Evolutionary conservation across 2,113 vertebrate species (phyloP).

Genomic region (Oncorhynchus keta): DNA sequence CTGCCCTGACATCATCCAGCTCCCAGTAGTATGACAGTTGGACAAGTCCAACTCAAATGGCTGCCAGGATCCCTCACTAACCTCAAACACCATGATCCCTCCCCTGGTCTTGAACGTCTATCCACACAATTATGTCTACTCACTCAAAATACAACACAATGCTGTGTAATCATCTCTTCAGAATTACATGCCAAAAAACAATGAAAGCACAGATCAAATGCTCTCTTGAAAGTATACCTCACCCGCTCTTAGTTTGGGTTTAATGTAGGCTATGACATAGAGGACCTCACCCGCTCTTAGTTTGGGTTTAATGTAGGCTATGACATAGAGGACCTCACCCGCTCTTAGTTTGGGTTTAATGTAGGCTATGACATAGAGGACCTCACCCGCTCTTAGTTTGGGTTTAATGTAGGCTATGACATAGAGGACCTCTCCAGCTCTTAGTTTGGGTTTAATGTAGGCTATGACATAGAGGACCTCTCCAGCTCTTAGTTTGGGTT

Average conservation of each 20-base stretch:
- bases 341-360: slow-evolving; percentile 6
- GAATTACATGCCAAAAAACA: background rate
- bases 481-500: background rate
- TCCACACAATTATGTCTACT: too few species aligned
- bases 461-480: background rate
- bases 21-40: slow-evolving; percentile 16
- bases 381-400: background rate
- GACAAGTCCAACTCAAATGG: background rate
- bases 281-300: background rate
- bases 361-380: background rate
- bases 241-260: slow-evolving; percentile 3
- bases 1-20: slow-evolving; percentile 16
- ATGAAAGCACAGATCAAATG: background rate
- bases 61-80: too few species aligned
- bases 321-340: background rate
- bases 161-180: background rate
- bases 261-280: background rate
- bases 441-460: slow-evolving; percentile 14
- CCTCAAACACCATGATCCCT: too few species aligned
- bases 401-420: background rate
- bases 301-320: slow-evolving; percentile 6
- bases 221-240: too few species aligned
- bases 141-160: too few species aligned
- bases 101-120: too few species aligned
- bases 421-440: background rate